Conservation (phyloP, 2,888 invertebrate genomes). For the Cosmopolites sordidus region DNA sequence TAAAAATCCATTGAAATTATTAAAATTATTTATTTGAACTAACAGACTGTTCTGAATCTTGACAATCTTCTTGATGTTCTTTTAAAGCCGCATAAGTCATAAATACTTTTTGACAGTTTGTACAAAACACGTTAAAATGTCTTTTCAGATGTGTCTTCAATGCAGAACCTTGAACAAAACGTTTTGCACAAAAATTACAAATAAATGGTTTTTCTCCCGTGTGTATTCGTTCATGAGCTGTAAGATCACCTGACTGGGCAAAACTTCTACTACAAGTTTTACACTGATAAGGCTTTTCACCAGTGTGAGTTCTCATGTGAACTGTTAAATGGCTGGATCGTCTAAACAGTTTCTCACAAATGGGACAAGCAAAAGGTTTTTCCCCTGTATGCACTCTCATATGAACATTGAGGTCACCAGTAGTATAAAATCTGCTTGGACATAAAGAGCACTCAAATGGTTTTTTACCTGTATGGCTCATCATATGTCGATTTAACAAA, state of each 20-base stretch:
- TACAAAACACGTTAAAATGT: neutral
- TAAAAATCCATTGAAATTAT: no score
- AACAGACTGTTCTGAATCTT: no score
- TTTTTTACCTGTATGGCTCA: constrained; percentile 29
- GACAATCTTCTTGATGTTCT: no score
- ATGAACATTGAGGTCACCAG: constrained; percentile 39
- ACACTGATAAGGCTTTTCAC: constrained; percentile 27
- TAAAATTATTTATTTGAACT: no score
- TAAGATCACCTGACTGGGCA: constrained; percentile 36
- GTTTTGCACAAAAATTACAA: constrained; percentile 36
- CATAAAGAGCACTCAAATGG: constrained; percentile 40
- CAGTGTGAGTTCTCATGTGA: constrained; percentile 32
- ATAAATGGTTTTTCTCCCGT: constrained; percentile 38
- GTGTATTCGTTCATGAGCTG: constrained; percentile 37
- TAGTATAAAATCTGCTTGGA: constrained; percentile 36
- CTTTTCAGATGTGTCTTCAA: neutral
- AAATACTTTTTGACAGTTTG: no score
- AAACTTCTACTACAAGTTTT: constrained; percentile 36
- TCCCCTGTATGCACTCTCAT: constrained; percentile 29
- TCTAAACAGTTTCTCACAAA: constrained; percentile 36
- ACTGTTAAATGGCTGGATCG: constrained; percentile 38
- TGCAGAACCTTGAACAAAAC: neutral
- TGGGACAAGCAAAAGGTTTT: constrained; percentile 27
- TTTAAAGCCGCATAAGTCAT: no score
- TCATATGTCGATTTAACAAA: constrained; percentile 19